Base-by-base conservation (phyloP, 92 coral and sea anemone genomes). In the Micromussa lordhowensis region DNA sequence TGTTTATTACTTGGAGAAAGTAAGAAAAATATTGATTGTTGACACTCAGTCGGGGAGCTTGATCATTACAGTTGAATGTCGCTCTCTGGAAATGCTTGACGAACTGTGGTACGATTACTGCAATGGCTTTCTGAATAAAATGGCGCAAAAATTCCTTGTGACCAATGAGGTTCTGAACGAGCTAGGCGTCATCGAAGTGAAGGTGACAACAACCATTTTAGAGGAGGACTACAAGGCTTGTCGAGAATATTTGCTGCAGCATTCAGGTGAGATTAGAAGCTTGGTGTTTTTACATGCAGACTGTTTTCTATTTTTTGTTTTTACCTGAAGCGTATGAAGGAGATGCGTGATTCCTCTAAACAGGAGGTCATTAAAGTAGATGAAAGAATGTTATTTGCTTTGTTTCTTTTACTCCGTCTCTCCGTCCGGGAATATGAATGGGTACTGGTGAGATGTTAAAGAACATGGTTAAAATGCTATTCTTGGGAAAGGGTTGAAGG, bases 111-210 rank as follows among this genome's bases (percentile, higher is more conserved):
- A 24, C 15, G 80, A 75, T 32, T 75, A 75, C 22, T 40, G 80
- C 16, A 40, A 15, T 19, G 80, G 80, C 31, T 31, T 40, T 30
- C 30, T 68, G 72, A 68, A 24, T 28, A 30, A 68, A 3, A 68
- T 68, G 72, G 72, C 35, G 31, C 57, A 75, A n/a, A 44, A 44
- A 75, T 75, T 8, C 24, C 80, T 75, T 48, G 59, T 75, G 58
- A 44, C 55, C 7, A 7, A 75, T 17, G 80, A 75, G 0, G 44
- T 75, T 17, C 30, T 75, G 30, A 40, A 38, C 17, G 58, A 44
- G 80, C 31, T 75, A 22, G 80, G 21, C 28, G 0, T 75, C 15
- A 75, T 1, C 2, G 61, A 36, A 15, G 32, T 48, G 57, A 22
- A 4, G 22, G 48, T 28, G 21, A 32, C 21, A 3, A 71, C 76